Percentiles rank a stretch among this genome's conserved stretches.
Conservation (phyloP, 1,140 invertebrate species). For the Trinorchestia longiramus region DNA sequence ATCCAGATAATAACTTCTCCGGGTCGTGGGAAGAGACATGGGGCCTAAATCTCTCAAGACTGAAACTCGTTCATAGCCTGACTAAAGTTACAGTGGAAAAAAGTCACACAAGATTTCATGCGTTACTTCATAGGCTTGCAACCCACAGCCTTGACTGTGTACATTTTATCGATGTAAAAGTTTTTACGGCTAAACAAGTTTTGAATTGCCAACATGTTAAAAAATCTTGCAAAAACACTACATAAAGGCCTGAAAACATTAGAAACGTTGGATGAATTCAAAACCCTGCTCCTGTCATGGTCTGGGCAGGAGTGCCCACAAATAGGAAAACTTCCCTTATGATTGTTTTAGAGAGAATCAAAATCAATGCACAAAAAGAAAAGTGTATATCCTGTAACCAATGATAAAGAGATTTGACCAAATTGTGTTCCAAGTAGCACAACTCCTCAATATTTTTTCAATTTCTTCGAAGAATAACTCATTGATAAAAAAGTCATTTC, state of each 20-base stretch:
- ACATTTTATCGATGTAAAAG: neutral
- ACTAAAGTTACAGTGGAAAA: neutral
- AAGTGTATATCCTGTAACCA: neutral
- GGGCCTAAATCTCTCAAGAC: neutral
- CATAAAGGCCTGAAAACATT: neutral
- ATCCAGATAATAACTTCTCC: neutral
- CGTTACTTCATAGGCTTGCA: neutral
- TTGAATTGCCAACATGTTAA: neutral
- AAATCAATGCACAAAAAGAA: neutral
- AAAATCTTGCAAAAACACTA: neutral
- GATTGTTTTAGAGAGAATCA: neutral
- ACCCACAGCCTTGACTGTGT: neutral
- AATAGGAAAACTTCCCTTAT: neutral
- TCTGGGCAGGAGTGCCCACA: neutral
- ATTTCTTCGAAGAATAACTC: too few relatives aligned
- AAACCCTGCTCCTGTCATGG: neutral
- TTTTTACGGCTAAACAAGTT: neutral
- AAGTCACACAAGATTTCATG: neutral
- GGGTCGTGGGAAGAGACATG: neutral
- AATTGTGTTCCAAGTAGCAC: neutral
- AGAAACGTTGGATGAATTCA: neutral
- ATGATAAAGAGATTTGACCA: neutral
- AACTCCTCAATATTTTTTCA: too few relatives aligned
- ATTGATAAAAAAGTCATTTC: too few relatives aligned
- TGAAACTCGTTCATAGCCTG: neutral